Evolutionary conservation across 2,113 vertebrate genomes (phyloP).

Genomic region (Axis porcinus): DNA sequence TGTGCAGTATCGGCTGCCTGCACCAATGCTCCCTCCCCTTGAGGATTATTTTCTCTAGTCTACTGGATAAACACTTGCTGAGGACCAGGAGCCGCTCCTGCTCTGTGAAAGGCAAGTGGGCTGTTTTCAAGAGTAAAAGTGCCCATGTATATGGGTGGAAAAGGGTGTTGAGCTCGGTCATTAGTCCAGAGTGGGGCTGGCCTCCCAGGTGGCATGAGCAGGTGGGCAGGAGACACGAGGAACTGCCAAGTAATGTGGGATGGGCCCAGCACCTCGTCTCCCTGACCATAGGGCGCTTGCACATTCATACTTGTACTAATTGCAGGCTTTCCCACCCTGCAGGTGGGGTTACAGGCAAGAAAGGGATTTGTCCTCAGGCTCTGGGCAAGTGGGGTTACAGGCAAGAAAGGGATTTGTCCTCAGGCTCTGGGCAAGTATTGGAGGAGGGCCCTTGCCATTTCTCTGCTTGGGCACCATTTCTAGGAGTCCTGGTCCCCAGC

Average conservation of each 20-base stretch:
- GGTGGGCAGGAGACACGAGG: neutral
- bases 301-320: neutral
- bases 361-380: neutral
- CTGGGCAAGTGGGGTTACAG: neutral
- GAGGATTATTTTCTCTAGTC: neutral
- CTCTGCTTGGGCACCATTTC: too few relatives aligned
- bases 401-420: neutral
- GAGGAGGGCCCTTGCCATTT: neutral
- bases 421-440: neutral
- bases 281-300: neutral
- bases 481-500: neutral
- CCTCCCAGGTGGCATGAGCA: neutral
- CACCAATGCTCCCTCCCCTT: neutral
- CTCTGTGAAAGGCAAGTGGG: neutral
- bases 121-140: neutral
- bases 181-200: neutral
- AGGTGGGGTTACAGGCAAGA: neutral
- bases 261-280: neutral
- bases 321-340: neutral
- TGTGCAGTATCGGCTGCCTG: neutral
- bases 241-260: too few relatives aligned
- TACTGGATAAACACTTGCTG: neutral
- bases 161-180: neutral
- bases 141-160: neutral
- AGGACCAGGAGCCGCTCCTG: neutral